Evolutionary conservation across 2,888 invertebrate genomes (phyloP).

Genomic region (Orchesella flavescens): DNA sequence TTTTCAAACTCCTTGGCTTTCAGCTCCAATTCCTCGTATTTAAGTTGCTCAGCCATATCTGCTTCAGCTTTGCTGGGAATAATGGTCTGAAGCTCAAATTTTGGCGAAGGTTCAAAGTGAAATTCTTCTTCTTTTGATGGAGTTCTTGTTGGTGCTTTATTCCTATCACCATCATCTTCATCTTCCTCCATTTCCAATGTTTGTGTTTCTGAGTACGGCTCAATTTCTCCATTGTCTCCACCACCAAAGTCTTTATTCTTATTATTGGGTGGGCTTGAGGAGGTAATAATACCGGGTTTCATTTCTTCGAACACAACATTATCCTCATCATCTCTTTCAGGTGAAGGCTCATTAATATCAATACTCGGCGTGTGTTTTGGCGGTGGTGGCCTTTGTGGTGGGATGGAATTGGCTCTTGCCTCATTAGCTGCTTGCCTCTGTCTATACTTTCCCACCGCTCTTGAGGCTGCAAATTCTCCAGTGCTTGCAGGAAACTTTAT

Average conservation of each 20-base stretch:
- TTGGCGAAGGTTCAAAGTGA: constrained; percentile 49
- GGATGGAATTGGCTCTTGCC: constrained; percentile 63
- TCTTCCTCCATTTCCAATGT: constrained; percentile 73
- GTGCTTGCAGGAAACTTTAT: constrained; percentile 74
- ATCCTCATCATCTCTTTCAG: constrained; percentile 34
- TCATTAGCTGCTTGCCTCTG: constrained; percentile 74
- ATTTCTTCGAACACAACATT: constrained; percentile 49
- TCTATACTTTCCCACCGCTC: constrained; percentile 86
- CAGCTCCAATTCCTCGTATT: constrained; percentile 50
- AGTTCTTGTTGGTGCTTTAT: constrained; percentile 56
- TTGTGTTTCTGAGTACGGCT: constrained; percentile 53
- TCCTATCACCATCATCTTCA: constrained; percentile 64
- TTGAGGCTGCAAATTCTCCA: constrained; percentile 88
- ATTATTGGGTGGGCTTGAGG: background rate
- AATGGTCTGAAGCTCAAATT: constrained; percentile 34
- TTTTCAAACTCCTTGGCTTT: constrained; percentile 66
- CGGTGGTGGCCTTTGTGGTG: constrained; percentile 71
- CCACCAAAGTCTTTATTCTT: background rate
- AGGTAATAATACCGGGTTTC: background rate
- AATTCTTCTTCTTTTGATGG: constrained; percentile 56
- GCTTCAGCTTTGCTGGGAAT: background rate
- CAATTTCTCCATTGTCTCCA: constrained; percentile 49
- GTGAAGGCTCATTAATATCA: constrained; percentile 49
- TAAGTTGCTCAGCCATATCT: constrained; percentile 27
- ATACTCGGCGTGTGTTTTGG: constrained; percentile 61